phyloP scores from a whole-genome alignment of 92 coral and sea anemone genomes.

The Phenganax marumi region DNA sequence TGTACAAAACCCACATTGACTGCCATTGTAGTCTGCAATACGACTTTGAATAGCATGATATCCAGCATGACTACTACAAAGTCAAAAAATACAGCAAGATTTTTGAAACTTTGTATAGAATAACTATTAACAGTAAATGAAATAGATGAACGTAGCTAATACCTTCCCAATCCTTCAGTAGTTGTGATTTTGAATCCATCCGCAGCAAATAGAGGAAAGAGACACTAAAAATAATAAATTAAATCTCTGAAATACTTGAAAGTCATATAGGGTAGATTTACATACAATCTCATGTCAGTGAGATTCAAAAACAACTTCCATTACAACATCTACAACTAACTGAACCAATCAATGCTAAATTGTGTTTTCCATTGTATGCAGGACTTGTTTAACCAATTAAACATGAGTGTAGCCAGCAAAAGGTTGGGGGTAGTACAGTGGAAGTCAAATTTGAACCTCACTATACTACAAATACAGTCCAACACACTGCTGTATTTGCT shows the following conservation, averaged over 20 bases:
- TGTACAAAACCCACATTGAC: constrained; percentile 94
- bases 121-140: not conserved
- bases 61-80: constrained; percentile 69
- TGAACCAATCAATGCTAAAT: too few species aligned
- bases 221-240: constrained; percentile 57
- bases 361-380: too few species aligned
- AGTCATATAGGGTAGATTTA: not conserved
- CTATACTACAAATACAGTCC: not conserved
- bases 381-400: too few species aligned
- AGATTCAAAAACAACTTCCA: not conserved
- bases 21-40: constrained; percentile 85
- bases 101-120: not conserved
- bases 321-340: too few species aligned
- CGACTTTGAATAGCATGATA: constrained; percentile 89
- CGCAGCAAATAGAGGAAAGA: constrained; percentile 75
- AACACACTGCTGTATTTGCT: not conserved
- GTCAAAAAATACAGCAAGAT: not conserved
- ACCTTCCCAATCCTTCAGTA: constrained; percentile 90
- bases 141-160: constrained; percentile 23
- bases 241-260: not conserved
- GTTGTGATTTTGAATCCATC: constrained; percentile 69
- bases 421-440: too few species aligned
- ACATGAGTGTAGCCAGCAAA: too few species aligned
- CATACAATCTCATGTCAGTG: not conserved
- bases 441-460: too few species aligned